Conservation (phyloP, 2,113 vertebrate genomes). For the Cephalopholis sonnerati region DNA sequence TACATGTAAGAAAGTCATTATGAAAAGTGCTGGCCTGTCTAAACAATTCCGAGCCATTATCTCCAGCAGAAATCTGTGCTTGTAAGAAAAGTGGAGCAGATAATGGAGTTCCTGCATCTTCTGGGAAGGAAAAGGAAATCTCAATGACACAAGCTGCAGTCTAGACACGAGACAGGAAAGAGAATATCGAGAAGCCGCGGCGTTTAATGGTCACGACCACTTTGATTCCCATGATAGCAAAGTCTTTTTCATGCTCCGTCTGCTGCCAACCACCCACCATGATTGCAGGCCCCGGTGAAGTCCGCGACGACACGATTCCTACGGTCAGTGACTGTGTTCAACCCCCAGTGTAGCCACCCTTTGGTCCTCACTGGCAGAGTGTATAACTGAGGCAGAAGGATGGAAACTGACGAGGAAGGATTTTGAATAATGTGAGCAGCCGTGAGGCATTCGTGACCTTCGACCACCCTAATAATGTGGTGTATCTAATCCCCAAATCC, state of each 20-base stretch:
- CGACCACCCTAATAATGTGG: constrained; percentile 50
- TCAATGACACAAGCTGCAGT: constrained; percentile 60
- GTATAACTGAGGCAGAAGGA: constrained; percentile 21
- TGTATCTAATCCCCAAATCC: constrained; percentile 64
- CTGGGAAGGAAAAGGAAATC: constrained; percentile 8
- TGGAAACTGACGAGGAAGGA: constrained; percentile 25
- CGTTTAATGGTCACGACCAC: constrained; percentile 50
- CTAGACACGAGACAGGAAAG: constrained; percentile 64
- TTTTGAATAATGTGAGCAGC: constrained; percentile 53
- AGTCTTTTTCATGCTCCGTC: constrained; percentile 61
- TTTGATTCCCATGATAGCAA: constrained; percentile 60
- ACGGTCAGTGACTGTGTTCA: constrained; percentile 12
- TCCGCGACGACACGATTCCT: constrained; percentile 41
- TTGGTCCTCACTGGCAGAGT: not conserved
- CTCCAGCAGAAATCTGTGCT: not conserved
- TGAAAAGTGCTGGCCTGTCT: constrained; percentile 4
- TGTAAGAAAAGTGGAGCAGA: constrained; percentile 19
- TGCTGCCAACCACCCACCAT: constrained; percentile 59
- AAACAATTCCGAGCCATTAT: constrained; percentile 41
- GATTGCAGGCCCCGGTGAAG: constrained; percentile 23
- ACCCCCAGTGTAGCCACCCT: constrained; percentile 13
- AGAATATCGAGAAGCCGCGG: constrained; percentile 21
- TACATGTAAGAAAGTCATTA: constrained; percentile 23
- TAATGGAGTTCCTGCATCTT: constrained; percentile 3
- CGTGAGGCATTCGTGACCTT: constrained; percentile 45